Percentiles rank a stretch among this genome's conserved stretches.
Conservation (phyloP, 35 echinoderm and acorn worm genomes). For the Apostichopus californicus region DNA sequence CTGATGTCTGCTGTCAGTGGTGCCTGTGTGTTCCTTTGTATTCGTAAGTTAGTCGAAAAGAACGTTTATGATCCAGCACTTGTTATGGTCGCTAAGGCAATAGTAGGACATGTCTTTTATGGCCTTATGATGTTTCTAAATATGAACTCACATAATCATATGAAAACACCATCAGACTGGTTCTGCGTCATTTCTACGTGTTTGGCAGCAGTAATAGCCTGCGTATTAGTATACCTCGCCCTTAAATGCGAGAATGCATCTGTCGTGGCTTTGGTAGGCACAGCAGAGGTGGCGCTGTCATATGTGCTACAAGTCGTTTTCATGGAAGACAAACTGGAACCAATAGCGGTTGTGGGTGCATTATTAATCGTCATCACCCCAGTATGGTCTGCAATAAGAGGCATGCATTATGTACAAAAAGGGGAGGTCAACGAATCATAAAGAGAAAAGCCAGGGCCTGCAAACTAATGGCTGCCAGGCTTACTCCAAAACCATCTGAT, state of each 20-base stretch:
- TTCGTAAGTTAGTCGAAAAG: constrained; percentile 5
- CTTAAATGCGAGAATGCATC: neutral
- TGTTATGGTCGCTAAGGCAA: neutral
- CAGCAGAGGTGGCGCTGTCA: neutral
- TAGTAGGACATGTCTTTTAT: neutral
- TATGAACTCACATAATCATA: neutral
- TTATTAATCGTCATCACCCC: neutral
- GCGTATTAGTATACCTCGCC: neutral
- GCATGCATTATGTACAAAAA: too few relatives aligned
- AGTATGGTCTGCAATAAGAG: neutral
- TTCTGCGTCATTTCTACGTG: neutral
- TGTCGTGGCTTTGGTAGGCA: neutral
- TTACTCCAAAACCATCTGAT: too few relatives aligned
- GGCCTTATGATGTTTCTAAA: neutral
- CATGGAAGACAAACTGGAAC: neutral
- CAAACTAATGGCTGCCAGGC: too few relatives aligned
- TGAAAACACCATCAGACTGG: neutral
- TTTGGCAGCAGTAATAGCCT: neutral
- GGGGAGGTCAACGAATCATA: too few relatives aligned
- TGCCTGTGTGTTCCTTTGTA: neutral
- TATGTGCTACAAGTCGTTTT: neutral
- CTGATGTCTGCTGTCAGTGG: neutral
- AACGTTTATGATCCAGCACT: neutral
- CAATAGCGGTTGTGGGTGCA: neutral
- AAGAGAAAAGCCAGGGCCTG: too few relatives aligned